Evolutionary conservation across 1,140 invertebrate species (phyloP), one percentile per base, ranked within the genome.

Genomic region (Drosophila ambigua): DNA sequence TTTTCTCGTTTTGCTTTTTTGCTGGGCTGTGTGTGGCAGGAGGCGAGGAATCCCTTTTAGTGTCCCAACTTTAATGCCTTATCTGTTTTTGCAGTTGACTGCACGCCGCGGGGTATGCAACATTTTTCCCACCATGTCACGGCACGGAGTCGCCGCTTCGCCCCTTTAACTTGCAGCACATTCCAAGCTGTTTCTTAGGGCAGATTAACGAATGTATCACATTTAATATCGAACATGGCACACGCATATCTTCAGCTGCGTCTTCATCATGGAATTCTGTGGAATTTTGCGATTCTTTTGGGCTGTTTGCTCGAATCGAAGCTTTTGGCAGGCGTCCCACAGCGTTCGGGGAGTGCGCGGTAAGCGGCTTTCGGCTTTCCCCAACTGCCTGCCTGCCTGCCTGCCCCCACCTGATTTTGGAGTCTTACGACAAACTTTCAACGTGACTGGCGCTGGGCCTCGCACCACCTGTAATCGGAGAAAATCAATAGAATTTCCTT

Each of bases 401-500:
- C 31, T 35, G 9, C 31, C 9, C 11, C 11, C 35, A 13, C 9
- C 35, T 11, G 35, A 39, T 13, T 39, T 39, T 13, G 35, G 35
- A 39, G 35, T 39, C 35, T 39, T 39, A 39, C 35, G 35, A 5
- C 35, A 65, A 68, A 69, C 50, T 46, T 26, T 31, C 67, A 50
- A 68, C 51, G 45, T 58, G 52, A 16, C 66, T 53, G 35, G 35
- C 35, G 35, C 11, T 39, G 35, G 1, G 35, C 9, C 35, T 1
- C 4, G 5, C 26, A 28, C 35, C 35, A 31, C 20, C 7, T 24
- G 9, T 43, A 77, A 68, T 65, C 62, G 71, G 46, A 81, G 73
- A 87, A 84, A 84, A 84, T 84, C 81, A 87, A 84, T 84, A 84
- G 50, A 55, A 73, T 67, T 84, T 67, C 58, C 58, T 76, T 73